Percentiles rank a stretch among this genome's conserved stretches.
Conservation (phyloP, 92 coral and sea anemone species). For the Isaurus tuberculatus region DNA sequence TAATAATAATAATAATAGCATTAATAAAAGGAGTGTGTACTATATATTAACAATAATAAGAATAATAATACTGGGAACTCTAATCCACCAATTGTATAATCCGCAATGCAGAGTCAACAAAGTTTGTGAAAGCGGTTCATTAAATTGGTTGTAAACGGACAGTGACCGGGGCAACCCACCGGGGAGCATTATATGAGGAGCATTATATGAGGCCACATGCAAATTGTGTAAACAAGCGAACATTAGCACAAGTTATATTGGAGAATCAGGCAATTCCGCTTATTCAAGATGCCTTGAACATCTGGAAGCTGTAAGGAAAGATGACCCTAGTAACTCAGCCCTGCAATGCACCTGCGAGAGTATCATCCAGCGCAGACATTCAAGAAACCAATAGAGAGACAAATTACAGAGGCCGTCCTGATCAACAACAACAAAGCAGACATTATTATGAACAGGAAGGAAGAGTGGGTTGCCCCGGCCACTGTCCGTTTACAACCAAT, state of each 20-base stretch:
- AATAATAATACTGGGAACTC: too few species aligned
- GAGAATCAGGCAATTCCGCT: neutral
- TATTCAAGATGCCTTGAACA: neutral
- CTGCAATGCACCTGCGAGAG: constrained; percentile 10
- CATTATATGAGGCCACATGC: neutral
- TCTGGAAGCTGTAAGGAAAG: neutral
- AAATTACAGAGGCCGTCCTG: neutral
- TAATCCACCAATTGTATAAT: too few species aligned
- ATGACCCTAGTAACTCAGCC: neutral
- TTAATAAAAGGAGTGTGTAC: too few species aligned
- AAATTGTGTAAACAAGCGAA: neutral
- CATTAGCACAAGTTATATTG: neutral
- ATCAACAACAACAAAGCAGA: neutral
- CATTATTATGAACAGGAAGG: neutral
- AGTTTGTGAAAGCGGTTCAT: too few species aligned
- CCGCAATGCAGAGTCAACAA: too few species aligned
- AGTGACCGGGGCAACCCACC: too few species aligned
- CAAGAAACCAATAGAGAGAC: neutral
- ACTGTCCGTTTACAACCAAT: neutral
- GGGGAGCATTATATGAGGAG: too few species aligned
- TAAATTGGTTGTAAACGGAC: too few species aligned
- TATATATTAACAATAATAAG: too few species aligned
- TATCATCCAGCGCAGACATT: constrained; percentile 3
- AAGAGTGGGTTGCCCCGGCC: neutral
- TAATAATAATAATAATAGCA: too few species aligned